Percentiles rank a stretch among this genome's conserved stretches.
These are phyloP conservation scores for Euzophera pinguis DNA, from an alignment of 2,888 invertebrate species.

Conservation along the genomic window DNA sequence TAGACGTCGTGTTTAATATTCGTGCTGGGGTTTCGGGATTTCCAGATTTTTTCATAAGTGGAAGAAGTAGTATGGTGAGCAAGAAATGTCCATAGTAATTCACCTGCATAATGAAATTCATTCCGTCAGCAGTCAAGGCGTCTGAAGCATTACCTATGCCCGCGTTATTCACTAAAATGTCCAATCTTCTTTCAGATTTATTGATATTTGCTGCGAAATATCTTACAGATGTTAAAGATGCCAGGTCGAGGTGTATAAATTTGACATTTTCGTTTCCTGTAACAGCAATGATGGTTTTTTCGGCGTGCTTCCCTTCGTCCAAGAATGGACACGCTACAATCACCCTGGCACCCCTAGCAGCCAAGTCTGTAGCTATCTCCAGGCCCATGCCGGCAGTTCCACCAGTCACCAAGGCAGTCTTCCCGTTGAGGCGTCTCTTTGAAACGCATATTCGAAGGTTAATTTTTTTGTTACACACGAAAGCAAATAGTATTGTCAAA, in stretches of 20 bases:
- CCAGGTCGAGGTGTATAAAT: slow-evolving; percentile 85
- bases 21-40: slow-evolving; percentile 80
- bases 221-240: slow-evolving; percentile 85
- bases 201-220: slow-evolving; percentile 88
- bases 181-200: slow-evolving; percentile 82
- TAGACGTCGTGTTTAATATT: slow-evolving; percentile 87
- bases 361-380: slow-evolving; percentile 50
- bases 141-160: slow-evolving; percentile 83
- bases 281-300: slow-evolving; percentile 80
- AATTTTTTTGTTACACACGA: slow-evolving; percentile 14
- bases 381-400: slow-evolving; percentile 58
- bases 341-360: slow-evolving; percentile 47
- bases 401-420: slow-evolving; percentile 49
- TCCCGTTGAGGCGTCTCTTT: slow-evolving; percentile 34
- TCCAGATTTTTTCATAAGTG: slow-evolving; percentile 82
- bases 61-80: slow-evolving; percentile 90
- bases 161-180: slow-evolving; percentile 93
- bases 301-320: slow-evolving; percentile 42
- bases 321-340: slow-evolving; percentile 53
- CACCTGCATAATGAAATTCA: slow-evolving; percentile 92
- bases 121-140: slow-evolving; percentile 84
- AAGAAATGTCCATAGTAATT: slow-evolving; percentile 96
- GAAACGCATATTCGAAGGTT: slow-evolving; percentile 29
- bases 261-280: slow-evolving; percentile 83
- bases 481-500: neutral